Base-by-base conservation (phyloP, 1,140 invertebrate species). In the Tetramorium simillimum region DNA sequence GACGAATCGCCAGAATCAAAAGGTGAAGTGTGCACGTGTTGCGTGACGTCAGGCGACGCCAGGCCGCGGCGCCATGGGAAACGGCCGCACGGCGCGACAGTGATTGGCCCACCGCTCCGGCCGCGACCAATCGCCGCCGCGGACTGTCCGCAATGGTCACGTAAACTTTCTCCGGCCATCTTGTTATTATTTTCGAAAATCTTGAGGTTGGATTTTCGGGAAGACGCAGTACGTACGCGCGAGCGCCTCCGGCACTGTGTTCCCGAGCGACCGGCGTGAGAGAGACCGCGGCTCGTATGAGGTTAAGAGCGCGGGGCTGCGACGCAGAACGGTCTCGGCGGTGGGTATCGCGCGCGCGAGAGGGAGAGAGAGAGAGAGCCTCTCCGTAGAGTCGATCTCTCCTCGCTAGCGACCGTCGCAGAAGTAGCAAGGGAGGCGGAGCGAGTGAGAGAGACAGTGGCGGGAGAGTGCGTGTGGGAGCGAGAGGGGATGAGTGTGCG, bases 141-240 rank as follows among this genome's bases (percentile, higher is more conserved):
- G 77, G 91, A 93, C 91, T 91, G 92, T 94, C 89, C 84, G 89
- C 91, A 93, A 92, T 94, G 89, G 91, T 91, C 89, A 89, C 85
- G 91, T 89, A 93, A 89, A 91, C 87, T 88, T 86, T 86, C 86
- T 78, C 88, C 92, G 88, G 92, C 93, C 93, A 94, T 94, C 91
- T 94, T 94, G 92, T 93, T 94, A 94, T 94, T 94, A 94, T 94
- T 94, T 94, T 94, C 93, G 94, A 94, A 94, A 94, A 94, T 94
- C 91, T 92, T 78, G 91, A 91, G 89, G 91, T 93, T 92, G 91
- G 86, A 81, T 92, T 92, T 90, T 72, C 80, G 85, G 28, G 62
- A 84, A 73, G 75, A 88, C 87, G 63, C 51, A 89, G 53, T 81
- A 24, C 10, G 46, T 58, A 46, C 14, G 53, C 21, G 72, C 14